Base-by-base conservation (phyloP, 2,113 vertebrate genomes). In the Vicugna pacos region DNA sequence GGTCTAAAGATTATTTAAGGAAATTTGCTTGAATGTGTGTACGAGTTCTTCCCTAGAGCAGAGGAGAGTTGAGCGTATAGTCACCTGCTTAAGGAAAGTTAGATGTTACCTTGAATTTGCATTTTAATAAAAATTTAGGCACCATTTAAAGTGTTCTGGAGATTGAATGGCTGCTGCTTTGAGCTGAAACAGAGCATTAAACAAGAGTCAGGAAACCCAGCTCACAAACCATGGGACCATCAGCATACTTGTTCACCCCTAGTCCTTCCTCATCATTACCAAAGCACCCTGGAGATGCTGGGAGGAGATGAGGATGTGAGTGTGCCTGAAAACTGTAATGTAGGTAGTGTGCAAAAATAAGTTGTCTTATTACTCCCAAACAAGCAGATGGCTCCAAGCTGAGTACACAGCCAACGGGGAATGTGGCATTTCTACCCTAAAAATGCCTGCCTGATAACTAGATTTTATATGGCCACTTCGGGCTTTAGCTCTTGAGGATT, bases 391-490 rank as follows among this genome's bases (percentile, higher is more conserved):
- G 85, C 76, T 85, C 48, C 67, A 69, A 3, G 38, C 67, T 26
- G 91, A 92, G 60, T 50, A n/a, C 62, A 26, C 16, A 91, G 93
- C 52, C 80, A 85, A 6, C 38, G 58, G 79, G 84, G 46, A 94
- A 81, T 11, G 3, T 87, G 69, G 52, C 79, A 42, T 93, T 97
- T 89, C 65, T 50, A 91, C 67, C 72, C 76, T 87, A 22, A 95
- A 88, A 92, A 81, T 48, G 28, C 58, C 52, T 88, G 72, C 48
- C 88, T 85, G n/a, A 46, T 87, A 67, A 52, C 67, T 93, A 54
- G 28, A 64, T 83, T 83, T 69, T 96, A 32, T 65, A 54, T 26
- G 46, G 93, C 26, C 28, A 48, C 48, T 88, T 83, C 32, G 28
- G 62, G 75, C 30, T 89, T 90, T 65, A 58, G 76, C n/a, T 84